phyloP scores from a whole-genome alignment of 2,888 invertebrate genomes.

The Salticus scenicus region DNA sequence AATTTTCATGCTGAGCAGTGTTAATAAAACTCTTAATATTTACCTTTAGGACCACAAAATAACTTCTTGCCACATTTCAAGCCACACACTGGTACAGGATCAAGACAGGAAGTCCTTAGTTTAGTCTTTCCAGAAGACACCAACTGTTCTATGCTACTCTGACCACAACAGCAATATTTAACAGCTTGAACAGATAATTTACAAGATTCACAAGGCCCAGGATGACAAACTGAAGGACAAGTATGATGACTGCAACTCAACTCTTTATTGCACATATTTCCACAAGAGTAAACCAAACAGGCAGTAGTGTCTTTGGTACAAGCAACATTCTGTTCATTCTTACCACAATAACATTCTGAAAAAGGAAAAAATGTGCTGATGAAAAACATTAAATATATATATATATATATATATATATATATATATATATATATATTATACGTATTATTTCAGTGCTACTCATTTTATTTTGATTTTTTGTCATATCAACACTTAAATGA shows the following conservation, averaged over 20 bases:
- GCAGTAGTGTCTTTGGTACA: slow-evolving; percentile 80
- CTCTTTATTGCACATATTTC: slow-evolving; percentile 81
- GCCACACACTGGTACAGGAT: slow-evolving; percentile 83
- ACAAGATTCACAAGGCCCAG: slow-evolving; percentile 82
- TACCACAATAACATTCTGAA: slow-evolving; percentile 84
- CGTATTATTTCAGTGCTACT: background rate
- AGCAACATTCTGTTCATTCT: slow-evolving; percentile 79
- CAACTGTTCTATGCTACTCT: slow-evolving; percentile 78
- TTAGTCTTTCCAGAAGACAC: slow-evolving; percentile 33
- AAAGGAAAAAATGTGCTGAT: slow-evolving; percentile 61
- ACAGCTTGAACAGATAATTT: slow-evolving; percentile 80
- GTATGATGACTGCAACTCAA: slow-evolving; percentile 85
- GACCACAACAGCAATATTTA: slow-evolving; percentile 86
- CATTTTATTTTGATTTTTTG: too few species aligned
- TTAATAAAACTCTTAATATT: too few species aligned
- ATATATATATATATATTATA: slow-evolving; percentile 4
- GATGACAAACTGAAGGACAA: slow-evolving; percentile 83
- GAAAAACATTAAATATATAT: too few species aligned
- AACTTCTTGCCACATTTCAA: slow-evolving; percentile 68
- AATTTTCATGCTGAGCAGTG: too few species aligned
- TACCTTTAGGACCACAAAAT: slow-evolving; percentile 75
- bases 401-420: background rate
- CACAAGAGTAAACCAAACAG: slow-evolving; percentile 81
- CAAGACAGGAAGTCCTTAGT: slow-evolving; percentile 82
- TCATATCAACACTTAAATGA: too few species aligned